These are phyloP conservation scores for Pseudorhombus dupliciocellatus DNA, from an alignment of 2,113 vertebrate species.

Conservation along the genomic window DNA sequence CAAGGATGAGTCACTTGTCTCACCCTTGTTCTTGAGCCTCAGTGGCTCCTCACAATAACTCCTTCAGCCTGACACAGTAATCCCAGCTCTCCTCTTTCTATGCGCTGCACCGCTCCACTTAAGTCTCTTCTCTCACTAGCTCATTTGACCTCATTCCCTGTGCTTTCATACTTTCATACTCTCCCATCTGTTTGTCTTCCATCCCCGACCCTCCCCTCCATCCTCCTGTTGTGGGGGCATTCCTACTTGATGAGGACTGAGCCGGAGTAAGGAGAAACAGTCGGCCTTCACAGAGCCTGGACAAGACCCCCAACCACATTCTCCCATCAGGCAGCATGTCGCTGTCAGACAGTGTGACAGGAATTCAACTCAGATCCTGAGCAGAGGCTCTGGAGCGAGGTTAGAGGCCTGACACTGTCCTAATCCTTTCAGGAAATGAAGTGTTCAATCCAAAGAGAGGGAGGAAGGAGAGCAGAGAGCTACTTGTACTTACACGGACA, in stretches of 20 bases:
- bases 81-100: constrained; percentile 53
- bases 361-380: constrained; percentile 31
- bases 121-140: constrained; percentile 48
- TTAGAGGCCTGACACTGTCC: constrained; percentile 38
- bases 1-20: constrained; percentile 7
- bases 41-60: constrained; percentile 20
- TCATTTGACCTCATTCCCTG: constrained; percentile 31
- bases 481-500: constrained; percentile 87
- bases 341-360: constrained; percentile 13
- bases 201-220: constrained; percentile 25
- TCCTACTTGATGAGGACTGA: constrained; percentile 37
- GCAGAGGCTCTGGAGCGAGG: constrained; percentile 18
- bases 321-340: constrained; percentile 15
- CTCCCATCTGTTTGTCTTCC: constrained; percentile 33
- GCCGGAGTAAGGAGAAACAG: constrained; percentile 27
- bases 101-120: constrained; percentile 18
- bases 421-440: constrained; percentile 72
- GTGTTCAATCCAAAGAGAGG: constrained; percentile 38
- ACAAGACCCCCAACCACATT: constrained; percentile 27
- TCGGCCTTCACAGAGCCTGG: constrained; percentile 21
- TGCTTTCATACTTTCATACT: constrained; percentile 22
- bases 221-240: constrained; percentile 36
- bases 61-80: constrained; percentile 42
- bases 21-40: constrained; percentile 3
- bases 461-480: constrained; percentile 6